phyloP scores from a whole-genome alignment of 2,797 vertebrate genomes.

The Gymnoscopelus microlampas region DNA sequence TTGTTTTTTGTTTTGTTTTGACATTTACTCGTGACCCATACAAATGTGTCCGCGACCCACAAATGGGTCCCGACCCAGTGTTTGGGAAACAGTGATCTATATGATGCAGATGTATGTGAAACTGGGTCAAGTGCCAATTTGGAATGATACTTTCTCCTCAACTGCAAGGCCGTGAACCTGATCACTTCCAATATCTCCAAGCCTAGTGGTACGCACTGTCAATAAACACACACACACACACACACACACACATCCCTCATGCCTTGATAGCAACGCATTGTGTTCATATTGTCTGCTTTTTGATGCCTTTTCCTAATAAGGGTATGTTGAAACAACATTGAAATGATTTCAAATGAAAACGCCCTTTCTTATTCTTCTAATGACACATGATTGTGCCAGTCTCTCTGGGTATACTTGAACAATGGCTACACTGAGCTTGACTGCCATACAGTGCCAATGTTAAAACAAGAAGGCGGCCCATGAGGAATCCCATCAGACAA shows the following conservation, averaged over 20 bases:
- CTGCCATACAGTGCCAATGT: background rate
- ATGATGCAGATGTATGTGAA: constrained; percentile 5
- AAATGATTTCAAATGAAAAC: constrained; percentile 1
- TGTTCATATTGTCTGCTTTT: no score
- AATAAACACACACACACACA: no score
- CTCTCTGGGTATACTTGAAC: background rate
- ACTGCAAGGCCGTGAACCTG: no score
- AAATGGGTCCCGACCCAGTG: no score
- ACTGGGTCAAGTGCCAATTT: constrained; percentile 8
- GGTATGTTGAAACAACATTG: no score
- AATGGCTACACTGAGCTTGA: constrained; percentile 1
- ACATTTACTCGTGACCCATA: background rate
- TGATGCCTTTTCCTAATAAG: no score
- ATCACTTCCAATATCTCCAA: background rate
- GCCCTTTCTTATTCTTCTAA: background rate
- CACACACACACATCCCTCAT: no score
- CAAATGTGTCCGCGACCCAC: no score
- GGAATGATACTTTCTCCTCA: background rate
- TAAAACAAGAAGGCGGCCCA: background rate
- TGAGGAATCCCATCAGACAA: background rate
- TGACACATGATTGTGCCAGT: background rate
- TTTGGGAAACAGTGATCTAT: no score
- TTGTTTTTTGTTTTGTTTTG: no score
- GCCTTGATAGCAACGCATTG: no score
- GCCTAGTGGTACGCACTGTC: no score